A percentile compares a stretch with the other conserved stretches of the same genome.
Evolutionary conservation across 1,140 invertebrate genomes (phyloP).

Genomic region (Bombus difficillimus): DNA sequence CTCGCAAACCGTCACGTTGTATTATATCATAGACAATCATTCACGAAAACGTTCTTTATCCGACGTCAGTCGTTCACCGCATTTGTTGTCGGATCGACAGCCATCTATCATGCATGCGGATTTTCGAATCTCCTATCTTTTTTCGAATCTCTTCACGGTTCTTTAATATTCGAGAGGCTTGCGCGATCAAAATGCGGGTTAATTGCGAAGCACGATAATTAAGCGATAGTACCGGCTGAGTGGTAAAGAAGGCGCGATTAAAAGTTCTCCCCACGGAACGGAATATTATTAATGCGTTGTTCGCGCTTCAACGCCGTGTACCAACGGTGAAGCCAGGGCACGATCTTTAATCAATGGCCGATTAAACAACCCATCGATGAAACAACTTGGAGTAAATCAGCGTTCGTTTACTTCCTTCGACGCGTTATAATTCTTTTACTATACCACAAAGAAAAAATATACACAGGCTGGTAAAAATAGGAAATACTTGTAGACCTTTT

Average conservation of each 20-base stretch:
- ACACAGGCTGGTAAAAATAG: neutral
- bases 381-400: slow-evolving; percentile 1
- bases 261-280: slow-evolving; percentile 47
- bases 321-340: neutral
- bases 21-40: slow-evolving; percentile 25
- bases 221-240: slow-evolving; percentile 24
- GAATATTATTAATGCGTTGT: slow-evolving; percentile 57
- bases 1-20: neutral
- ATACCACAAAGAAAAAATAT: neutral
- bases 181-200: neutral
- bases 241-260: slow-evolving; percentile 58
- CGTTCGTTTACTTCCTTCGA: slow-evolving; percentile 1
- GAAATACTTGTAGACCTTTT: neutral
- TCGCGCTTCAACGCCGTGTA: slow-evolving; percentile 40
- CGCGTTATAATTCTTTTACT: neutral
- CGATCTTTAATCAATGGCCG: slow-evolving; percentile 53
- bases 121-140: neutral
- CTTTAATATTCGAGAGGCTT: neutral
- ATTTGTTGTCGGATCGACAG: slow-evolving; percentile 8
- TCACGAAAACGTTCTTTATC: neutral
- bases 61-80: slow-evolving; percentile 1
- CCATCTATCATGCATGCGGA: neutral
- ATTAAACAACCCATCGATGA: slow-evolving; percentile 33
- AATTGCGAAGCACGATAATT: slow-evolving; percentile 33
- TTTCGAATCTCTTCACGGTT: neutral